phyloP scores from a whole-genome alignment of 2,888 invertebrate genomes.

The Hydropsyche betteni region DNA sequence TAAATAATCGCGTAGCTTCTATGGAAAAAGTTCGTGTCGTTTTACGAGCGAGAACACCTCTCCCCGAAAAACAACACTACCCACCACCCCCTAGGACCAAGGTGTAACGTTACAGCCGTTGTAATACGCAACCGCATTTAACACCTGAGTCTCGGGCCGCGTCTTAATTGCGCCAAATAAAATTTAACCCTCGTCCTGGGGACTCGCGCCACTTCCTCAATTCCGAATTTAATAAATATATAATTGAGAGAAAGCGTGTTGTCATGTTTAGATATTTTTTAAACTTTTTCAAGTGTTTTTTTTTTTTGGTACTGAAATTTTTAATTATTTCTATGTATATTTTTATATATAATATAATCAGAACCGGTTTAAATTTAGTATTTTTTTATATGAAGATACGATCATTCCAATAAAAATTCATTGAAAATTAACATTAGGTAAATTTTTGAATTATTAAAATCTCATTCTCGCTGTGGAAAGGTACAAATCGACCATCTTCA shows the following conservation, averaged over 20 bases:
- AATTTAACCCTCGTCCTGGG: constrained; percentile 41
- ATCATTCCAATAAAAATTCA: too few relatives aligned
- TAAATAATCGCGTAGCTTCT: constrained; percentile 11
- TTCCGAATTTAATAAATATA: neutral
- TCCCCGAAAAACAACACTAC: constrained; percentile 8
- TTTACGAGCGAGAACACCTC: constrained; percentile 15
- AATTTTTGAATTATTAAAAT: too few relatives aligned
- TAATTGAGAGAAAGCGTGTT: neutral
- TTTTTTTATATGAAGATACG: too few relatives aligned
- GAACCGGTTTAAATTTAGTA: too few relatives aligned
- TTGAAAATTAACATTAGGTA: too few relatives aligned
- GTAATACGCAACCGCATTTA: constrained; percentile 43
- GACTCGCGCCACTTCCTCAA: neutral
- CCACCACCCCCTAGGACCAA: neutral
- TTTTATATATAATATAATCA: too few relatives aligned
- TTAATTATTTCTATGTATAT: too few relatives aligned
- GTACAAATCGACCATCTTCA: too few relatives aligned
- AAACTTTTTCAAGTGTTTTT: too few relatives aligned
- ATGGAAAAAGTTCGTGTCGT: constrained; percentile 26
- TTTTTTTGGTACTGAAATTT: too few relatives aligned
- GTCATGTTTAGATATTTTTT: neutral
- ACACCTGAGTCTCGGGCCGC: constrained; percentile 48
- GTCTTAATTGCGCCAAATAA: constrained; percentile 49
- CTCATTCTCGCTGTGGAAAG: too few relatives aligned
- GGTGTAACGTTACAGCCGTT: constrained; percentile 36